Base-by-base conservation (phyloP, 2,888 invertebrate species). In the Tholera decimalis region DNA sequence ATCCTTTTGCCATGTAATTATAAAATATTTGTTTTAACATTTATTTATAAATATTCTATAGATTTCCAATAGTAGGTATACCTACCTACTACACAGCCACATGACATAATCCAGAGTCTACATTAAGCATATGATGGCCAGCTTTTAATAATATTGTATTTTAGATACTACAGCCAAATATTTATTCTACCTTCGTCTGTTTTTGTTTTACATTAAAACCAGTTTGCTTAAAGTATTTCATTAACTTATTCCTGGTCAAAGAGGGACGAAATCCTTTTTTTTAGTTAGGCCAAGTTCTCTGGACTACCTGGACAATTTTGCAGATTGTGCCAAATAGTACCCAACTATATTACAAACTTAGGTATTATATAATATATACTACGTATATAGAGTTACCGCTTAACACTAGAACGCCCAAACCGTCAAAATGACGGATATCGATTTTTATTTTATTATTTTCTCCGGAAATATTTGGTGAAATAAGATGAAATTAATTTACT, bases 221-320 rank as follows among this genome's bases (percentile, higher is more conserved):
- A 22, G 15, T 20, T 50, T 30, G 22, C 4, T 35, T 28, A 46
- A 56, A 46, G n/a, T 49, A 43, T 22, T 18, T 30, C n/a, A 18
- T 26, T 22, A 37, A 39, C 18, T 39, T 33, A 22, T 54, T 50
- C 22, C 54, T 60, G 72, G n/a, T 35, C 47, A 41, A 30, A 30
- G 49, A 51, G 41, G 67, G 76, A 76, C 72, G 60, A 61, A 46
- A 43, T 28, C 9, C 55, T 24, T 22, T 15, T 24, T 33, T 44
- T 44, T 66, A 72, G 11, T 65, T 77, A 78, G 79, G 77, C 79
- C 79, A 58, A 24, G 35, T 39, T 28, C 28, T 47, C 18, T 55
- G 51, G 51, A 58, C 24, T 37, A 33, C 18, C 57, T 56, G 53
- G 46, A 61, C 53, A 54, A 30, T 41, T 51, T 47, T 39, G 41